Conservation (phyloP, 2,113 vertebrate species). For the Poeciliopsis prolifica region DNA sequence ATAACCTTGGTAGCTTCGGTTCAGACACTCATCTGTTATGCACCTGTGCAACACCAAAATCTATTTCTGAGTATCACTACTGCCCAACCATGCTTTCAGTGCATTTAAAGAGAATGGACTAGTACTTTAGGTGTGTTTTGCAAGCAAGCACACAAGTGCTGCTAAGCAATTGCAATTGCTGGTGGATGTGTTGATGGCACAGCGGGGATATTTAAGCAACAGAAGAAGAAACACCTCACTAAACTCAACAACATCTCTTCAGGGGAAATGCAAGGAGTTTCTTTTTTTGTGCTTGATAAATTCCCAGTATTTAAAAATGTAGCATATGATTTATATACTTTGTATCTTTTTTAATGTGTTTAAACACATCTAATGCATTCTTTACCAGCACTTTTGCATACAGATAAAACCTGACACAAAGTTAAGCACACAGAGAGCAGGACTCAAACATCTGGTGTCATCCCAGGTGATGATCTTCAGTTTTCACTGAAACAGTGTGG, state of each 20-base stretch:
- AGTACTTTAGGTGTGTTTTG: conserved; percentile 15
- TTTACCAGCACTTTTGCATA: no score
- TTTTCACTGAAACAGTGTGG: conserved; percentile 34
- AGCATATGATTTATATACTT: no score
- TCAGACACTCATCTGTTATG: conserved; percentile 27
- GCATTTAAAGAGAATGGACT: conserved; percentile 17
- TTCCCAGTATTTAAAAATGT: no score
- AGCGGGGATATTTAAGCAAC: conserved; percentile 25
- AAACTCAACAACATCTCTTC: conserved; percentile 23
- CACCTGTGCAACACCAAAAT: conserved; percentile 23
- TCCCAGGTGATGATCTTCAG: conserved; percentile 38
- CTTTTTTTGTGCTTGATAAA: neutral
- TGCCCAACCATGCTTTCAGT: conserved; percentile 12
- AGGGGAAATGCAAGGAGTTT: neutral
- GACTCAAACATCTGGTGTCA: conserved; percentile 55
- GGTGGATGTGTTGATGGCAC: conserved; percentile 8
- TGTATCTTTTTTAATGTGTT: no score
- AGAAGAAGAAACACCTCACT: conserved; percentile 29
- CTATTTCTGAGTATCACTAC: conserved; percentile 15
- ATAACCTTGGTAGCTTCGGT: conserved; percentile 13
- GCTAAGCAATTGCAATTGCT: conserved; percentile 26
- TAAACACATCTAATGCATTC: no score
- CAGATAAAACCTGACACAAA: no score
- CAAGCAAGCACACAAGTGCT: conserved; percentile 7
- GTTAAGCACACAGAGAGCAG: no score